Evolutionary conservation across 2,888 invertebrate genomes (phyloP).

Genomic region (Napeogenes inachia): DNA sequence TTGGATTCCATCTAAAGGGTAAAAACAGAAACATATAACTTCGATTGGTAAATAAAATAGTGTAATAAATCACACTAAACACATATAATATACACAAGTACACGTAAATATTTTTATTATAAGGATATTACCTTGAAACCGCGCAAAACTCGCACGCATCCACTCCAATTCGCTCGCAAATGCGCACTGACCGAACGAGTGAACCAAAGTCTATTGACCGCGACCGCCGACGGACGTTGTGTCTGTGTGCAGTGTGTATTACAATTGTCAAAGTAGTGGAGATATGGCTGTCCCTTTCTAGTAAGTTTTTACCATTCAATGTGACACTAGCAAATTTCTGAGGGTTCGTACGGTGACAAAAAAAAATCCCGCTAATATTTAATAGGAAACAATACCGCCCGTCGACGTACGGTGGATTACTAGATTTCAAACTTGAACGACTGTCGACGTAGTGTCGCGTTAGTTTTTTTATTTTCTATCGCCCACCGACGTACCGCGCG

Average conservation of each 20-base stretch:
- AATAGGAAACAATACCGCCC: conserved; percentile 20
- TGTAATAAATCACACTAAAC: conserved; percentile 18
- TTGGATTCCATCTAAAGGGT: conserved; percentile 18
- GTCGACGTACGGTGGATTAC: conserved; percentile 24
- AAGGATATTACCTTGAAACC: conserved; percentile 19
- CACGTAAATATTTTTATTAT: conserved; percentile 19
- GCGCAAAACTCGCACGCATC: conserved; percentile 22
- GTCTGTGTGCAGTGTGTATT: conserved; percentile 25
- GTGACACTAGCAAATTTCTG: conserved; percentile 24
- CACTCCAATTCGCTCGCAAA: conserved; percentile 22
- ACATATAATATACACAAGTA: conserved; percentile 11
- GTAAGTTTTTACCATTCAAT: conserved; percentile 21
- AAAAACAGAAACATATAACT: too few relatives aligned
- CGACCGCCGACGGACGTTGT: conserved; percentile 21
- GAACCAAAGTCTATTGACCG: conserved; percentile 13
- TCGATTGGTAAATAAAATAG: too few relatives aligned
- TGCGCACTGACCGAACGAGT: conserved; percentile 18
- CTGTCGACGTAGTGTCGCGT: conserved; percentile 24
- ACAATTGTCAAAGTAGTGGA: conserved; percentile 24
- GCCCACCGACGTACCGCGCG: conserved; percentile 19
- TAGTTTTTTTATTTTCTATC: conserved; percentile 24
- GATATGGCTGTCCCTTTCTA: conserved; percentile 25
- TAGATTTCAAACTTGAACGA: conserved; percentile 23
- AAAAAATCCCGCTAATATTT: conserved; percentile 22
- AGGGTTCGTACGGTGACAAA: conserved; percentile 23